Percentiles rank a stretch among this genome's conserved stretches.
Conservation (phyloP, 2,888 invertebrate species). For the Amphipyra berbera region DNA sequence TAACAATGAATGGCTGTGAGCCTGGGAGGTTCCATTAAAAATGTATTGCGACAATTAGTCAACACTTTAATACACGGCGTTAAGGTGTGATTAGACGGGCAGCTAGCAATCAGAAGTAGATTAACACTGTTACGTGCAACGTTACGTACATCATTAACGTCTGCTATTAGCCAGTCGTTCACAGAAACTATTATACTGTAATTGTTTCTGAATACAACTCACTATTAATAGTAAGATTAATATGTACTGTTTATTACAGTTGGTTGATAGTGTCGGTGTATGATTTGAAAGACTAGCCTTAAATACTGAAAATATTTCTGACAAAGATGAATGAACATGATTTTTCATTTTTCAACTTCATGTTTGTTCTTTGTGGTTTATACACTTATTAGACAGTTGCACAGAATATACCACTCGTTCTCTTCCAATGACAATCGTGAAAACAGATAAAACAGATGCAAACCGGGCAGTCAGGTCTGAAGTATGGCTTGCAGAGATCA, state of each 20-base stretch:
- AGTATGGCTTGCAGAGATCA: too few relatives aligned
- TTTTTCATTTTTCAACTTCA: too few relatives aligned
- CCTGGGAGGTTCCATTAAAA: constrained; percentile 35
- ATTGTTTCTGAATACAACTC: constrained; percentile 44
- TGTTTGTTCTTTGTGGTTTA: too few relatives aligned
- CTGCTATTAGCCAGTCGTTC: constrained; percentile 36
- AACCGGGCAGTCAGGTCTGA: too few relatives aligned
- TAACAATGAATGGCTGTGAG: constrained; percentile 8
- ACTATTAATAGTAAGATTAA: constrained; percentile 8
- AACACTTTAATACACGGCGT: constrained; percentile 24
- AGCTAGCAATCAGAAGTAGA: constrained; percentile 56
- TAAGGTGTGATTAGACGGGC: constrained; percentile 40
- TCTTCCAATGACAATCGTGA: too few relatives aligned
- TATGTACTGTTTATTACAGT: constrained; percentile 1
- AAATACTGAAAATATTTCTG: too few relatives aligned
- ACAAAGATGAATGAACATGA: too few relatives aligned
- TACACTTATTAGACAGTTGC: too few relatives aligned
- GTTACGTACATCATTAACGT: constrained; percentile 42
- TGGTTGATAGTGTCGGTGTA: background rate
- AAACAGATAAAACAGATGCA: too few relatives aligned
- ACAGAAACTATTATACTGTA: constrained; percentile 41
- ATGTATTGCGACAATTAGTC: constrained; percentile 37
- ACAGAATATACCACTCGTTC: too few relatives aligned
- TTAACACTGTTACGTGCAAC: constrained; percentile 47
- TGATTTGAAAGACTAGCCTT: background rate